Conservation (phyloP, 2,113 vertebrate species). For the Bos taurus region ARS-UCD2.0 NC_037352.1:22872501-22873000, state of each 20-base stretch:
- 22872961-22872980: background rate
- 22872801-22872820: background rate
- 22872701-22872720: background rate
- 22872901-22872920: background rate
- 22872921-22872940: background rate
- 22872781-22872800: background rate
- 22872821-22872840: background rate
- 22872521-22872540: background rate
- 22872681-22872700: background rate
- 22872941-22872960: background rate
- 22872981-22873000: background rate
- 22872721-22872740: background rate
- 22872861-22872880: background rate
- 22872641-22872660: slow-evolving; percentile 5
- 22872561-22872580: background rate
- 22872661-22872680: slow-evolving; percentile 14
- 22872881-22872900: background rate
- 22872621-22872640: background rate
- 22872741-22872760: background rate
- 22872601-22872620: background rate
- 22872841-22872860: background rate
- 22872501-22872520: background rate
- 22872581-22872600: background rate
- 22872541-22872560: background rate
- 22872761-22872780: background rate